phyloP scores from a whole-genome alignment of 37 sponge, comb jelly and placozoan genomes.

The Eunapius fragilis region DNA sequence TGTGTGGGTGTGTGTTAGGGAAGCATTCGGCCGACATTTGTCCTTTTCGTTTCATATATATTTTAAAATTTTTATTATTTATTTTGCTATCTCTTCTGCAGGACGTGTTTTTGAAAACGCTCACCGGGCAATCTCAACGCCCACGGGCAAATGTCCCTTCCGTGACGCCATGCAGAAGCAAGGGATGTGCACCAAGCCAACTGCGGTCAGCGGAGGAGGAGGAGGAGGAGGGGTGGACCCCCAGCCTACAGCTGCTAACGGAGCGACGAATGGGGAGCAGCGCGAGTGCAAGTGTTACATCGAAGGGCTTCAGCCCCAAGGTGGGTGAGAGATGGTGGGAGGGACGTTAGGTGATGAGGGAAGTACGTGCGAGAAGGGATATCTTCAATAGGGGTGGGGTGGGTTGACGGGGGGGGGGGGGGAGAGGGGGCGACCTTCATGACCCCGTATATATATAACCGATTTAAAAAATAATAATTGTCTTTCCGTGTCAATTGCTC shows the following conservation, averaged over 20 bases:
- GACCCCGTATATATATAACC: too few relatives aligned
- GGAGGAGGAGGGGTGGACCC: too few relatives aligned
- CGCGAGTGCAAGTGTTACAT: slow-evolving; percentile 32
- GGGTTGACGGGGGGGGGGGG: too few relatives aligned
- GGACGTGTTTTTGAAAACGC: slow-evolving; percentile 18
- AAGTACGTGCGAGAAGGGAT: too few relatives aligned
- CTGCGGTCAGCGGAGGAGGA: neutral
- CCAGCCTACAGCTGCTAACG: neutral
- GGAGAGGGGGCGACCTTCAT: too few relatives aligned
- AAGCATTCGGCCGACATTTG: too few relatives aligned
- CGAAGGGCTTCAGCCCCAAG: slow-evolving; percentile 35
- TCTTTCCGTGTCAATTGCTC: neutral
- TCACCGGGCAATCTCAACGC: slow-evolving; percentile 4
- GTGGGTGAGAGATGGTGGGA: too few relatives aligned
- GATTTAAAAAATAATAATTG: too few relatives aligned
- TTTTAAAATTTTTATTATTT: neutral
- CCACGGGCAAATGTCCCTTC: slow-evolving; percentile 41
- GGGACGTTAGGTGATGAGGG: too few relatives aligned
- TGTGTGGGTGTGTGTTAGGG: too few relatives aligned
- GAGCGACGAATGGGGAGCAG: neutral
- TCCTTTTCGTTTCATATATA: too few relatives aligned
- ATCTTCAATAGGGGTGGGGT: too few relatives aligned
- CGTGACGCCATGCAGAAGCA: slow-evolving; percentile 35
- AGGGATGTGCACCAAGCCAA: neutral
- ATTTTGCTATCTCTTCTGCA: neutral